Percentiles rank a stretch among this genome's conserved stretches.
phyloP scores from a whole-genome alignment of 2,888 invertebrate genomes.

The Xanthia togata region DNA sequence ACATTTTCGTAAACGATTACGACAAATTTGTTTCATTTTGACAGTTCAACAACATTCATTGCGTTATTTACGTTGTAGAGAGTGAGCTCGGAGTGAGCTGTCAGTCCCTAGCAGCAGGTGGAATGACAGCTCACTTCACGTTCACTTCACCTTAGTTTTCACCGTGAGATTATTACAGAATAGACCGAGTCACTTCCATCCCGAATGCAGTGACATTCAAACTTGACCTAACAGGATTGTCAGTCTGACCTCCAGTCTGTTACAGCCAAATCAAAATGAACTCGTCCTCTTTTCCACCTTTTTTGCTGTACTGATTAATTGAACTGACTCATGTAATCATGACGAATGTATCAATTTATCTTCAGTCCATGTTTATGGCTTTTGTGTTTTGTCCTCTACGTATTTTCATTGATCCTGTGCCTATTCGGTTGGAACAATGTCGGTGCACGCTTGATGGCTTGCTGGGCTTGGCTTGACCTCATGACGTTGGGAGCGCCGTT shows the following conservation, averaged over 20 bases:
- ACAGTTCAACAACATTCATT: no score
- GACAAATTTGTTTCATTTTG: no score
- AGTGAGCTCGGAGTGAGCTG: no score
- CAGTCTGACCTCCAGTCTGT: conserved; percentile 31
- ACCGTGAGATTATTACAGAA: no score
- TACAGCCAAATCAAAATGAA: conserved; percentile 52
- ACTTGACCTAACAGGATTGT: conserved; percentile 20
- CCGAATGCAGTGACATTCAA: conserved; percentile 6
- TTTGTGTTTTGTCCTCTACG: conserved; percentile 16
- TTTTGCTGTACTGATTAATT: conserved; percentile 55
- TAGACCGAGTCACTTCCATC: not conserved
- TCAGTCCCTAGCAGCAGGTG: no score
- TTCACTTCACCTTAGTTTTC: no score
- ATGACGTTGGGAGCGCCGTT: conserved; percentile 40
- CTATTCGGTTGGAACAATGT: conserved; percentile 41
- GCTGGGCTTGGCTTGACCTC: conserved; percentile 57
- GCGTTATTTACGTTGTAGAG: no score
- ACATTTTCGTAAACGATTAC: no score
- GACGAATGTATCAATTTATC: conserved; percentile 61
- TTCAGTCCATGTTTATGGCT: conserved; percentile 36
- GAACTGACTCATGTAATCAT: conserved; percentile 60
- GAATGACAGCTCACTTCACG: no score
- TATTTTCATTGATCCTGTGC: no score
- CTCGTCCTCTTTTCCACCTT: conserved; percentile 44
- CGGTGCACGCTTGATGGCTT: conserved; percentile 45